phyloP scores from a whole-genome alignment of 2,888 invertebrate genomes.

The Sinotaia quadrata region DNA sequence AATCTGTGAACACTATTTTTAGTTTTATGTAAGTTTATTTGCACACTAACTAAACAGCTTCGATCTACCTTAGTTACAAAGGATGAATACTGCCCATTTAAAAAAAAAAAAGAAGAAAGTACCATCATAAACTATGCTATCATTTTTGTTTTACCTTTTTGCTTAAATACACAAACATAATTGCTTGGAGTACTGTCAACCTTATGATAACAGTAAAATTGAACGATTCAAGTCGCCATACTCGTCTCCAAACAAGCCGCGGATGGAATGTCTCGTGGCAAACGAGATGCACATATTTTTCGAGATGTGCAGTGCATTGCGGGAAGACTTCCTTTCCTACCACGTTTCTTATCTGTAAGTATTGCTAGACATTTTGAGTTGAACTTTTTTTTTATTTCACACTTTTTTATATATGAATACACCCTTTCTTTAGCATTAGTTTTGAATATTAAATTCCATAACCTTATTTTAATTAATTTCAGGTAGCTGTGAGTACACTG shows the following conservation, averaged over 20 bases:
- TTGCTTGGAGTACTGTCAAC: too few species aligned
- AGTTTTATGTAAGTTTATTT: too few species aligned
- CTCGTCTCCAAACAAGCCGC: slow-evolving; percentile 27
- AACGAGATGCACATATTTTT: slow-evolving; percentile 1
- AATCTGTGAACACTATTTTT: too few species aligned
- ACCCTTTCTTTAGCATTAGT: too few species aligned
- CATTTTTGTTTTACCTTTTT: slow-evolving; percentile 79
- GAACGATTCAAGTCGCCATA: slow-evolving; percentile 18
- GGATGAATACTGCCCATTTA: neutral
- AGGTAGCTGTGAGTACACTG: slow-evolving; percentile 1
- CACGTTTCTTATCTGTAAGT: neutral
- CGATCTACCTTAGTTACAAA: too few species aligned
- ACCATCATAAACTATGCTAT: neutral
- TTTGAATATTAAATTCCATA: too few species aligned
- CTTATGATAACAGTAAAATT: too few species aligned
- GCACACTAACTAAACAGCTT: too few species aligned
- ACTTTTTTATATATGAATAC: too few species aligned
- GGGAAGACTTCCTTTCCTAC: slow-evolving; percentile 12
- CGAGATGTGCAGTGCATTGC: slow-evolving; percentile 13
- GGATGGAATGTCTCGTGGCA: slow-evolving; percentile 27
- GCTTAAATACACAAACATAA: slow-evolving; percentile 75
- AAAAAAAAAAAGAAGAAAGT: neutral
- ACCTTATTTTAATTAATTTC: neutral
- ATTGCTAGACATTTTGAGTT: neutral
- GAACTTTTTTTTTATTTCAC: too few species aligned